These are phyloP conservation scores for Aegotheles bennettii DNA, from an alignment of 2,113 vertebrate species.

Conservation along the genomic window DNA sequence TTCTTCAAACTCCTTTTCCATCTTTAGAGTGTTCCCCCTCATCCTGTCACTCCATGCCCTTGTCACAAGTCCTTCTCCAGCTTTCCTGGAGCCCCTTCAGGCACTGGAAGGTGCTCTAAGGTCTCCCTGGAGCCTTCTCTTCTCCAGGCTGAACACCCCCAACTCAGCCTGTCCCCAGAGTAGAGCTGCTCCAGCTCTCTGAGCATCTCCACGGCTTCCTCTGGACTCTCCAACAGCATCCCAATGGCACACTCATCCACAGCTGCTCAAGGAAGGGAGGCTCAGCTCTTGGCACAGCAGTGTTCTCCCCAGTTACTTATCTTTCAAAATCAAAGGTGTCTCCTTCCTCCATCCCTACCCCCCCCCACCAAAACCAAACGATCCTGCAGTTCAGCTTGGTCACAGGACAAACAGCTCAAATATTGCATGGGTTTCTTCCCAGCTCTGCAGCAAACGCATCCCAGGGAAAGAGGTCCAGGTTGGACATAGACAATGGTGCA, in stretches of 20 bases:
- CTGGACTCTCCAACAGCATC: too few species aligned
- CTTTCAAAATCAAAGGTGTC: background rate
- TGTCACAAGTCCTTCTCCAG: too few species aligned
- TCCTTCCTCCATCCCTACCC: background rate
- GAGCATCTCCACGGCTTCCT: too few species aligned
- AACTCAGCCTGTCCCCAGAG: too few species aligned
- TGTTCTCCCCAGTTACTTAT: background rate
- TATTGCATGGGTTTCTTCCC: too few species aligned
- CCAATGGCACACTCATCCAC: background rate
- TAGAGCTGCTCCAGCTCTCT: too few species aligned
- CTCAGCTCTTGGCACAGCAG: background rate
- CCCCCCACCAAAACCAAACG: accelerated
- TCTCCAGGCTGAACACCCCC: too few species aligned
- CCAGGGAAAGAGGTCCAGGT: background rate
- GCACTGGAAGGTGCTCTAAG: too few species aligned
- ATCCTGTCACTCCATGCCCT: too few species aligned
- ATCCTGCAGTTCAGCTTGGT: background rate
- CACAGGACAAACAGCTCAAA: background rate
- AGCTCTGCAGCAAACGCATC: background rate
- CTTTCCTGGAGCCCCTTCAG: too few species aligned
- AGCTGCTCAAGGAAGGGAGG: background rate
- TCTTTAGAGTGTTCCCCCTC: too few species aligned
- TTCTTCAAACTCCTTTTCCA: background rate
- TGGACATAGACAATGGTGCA: background rate
- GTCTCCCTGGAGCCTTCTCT: too few species aligned